phyloP scores from a whole-genome alignment of 1,140 invertebrate genomes.

The Drosophila rhopaloa region DNA sequence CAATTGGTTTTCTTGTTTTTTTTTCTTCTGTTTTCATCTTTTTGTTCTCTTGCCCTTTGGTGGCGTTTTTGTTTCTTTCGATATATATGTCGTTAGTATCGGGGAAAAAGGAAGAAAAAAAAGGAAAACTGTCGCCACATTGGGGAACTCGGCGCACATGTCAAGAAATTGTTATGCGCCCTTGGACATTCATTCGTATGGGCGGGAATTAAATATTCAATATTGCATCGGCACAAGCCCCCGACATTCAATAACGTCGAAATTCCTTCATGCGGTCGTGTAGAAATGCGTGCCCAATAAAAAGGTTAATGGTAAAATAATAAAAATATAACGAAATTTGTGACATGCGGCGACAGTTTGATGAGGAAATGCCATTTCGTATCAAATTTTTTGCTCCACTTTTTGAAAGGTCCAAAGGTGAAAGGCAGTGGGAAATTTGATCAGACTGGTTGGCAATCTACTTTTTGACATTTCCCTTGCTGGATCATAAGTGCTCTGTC shows the following conservation, averaged over 20 bases:
- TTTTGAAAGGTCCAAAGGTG: constrained; percentile 2
- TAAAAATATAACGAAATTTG: constrained; percentile 59
- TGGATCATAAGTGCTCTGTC: constrained; percentile 23
- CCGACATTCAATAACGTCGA: constrained; percentile 68
- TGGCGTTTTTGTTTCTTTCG: constrained; percentile 40
- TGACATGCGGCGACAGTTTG: constrained; percentile 41
- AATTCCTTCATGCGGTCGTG: constrained; percentile 52
- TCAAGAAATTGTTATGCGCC: constrained; percentile 67
- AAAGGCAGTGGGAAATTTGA: not conserved
- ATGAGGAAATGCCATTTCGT: constrained; percentile 32
- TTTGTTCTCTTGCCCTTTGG: constrained; percentile 29
- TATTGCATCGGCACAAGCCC: constrained; percentile 63
- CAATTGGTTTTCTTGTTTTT: constrained; percentile 66
- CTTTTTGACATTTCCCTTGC: not conserved
- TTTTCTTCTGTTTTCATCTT: constrained; percentile 27
- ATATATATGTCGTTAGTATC: constrained; percentile 40
- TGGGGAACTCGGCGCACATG: constrained; percentile 40
- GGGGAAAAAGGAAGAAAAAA: not conserved
- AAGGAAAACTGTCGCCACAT: constrained; percentile 41
- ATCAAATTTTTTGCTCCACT: constrained; percentile 9
- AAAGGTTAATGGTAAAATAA: constrained; percentile 76
- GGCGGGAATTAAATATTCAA: constrained; percentile 76
- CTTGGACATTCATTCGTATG: constrained; percentile 45
- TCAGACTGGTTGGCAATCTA: not conserved
- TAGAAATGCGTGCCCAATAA: constrained; percentile 60